A percentile compares a stretch with the other conserved stretches of the same genome.
Conservation (phyloP, 2,113 vertebrate species). For the Petromus typicus region DNA sequence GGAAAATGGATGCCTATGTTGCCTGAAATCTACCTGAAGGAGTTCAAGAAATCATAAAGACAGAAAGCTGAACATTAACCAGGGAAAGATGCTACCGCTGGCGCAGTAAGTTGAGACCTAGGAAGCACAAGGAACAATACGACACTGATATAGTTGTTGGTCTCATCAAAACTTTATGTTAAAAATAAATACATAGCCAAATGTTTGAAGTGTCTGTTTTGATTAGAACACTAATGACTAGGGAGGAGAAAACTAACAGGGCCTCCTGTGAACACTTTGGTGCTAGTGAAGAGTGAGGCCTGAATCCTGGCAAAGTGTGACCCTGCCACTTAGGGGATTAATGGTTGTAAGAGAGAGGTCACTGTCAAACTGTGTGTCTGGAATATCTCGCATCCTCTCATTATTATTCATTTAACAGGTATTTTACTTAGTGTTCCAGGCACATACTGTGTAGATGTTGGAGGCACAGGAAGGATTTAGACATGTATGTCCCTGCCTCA, state of each 20-base stretch:
- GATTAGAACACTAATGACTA: not conserved
- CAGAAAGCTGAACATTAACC: not conserved
- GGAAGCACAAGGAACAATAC: not conserved
- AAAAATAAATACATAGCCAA: not conserved
- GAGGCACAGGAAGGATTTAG: not conserved
- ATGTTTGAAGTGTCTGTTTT: not conserved
- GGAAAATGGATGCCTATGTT: not conserved
- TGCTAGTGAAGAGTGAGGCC: not conserved
- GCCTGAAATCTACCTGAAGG: not conserved
- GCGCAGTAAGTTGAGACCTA: not conserved
- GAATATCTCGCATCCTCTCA: not conserved
- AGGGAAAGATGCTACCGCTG: not conserved
- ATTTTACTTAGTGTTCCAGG: not conserved
- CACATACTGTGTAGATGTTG: not conserved
- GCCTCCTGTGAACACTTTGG: not conserved
- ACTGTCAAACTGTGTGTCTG: not conserved
- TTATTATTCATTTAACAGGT: not conserved
- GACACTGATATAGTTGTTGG: not conserved
- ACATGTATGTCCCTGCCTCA: not conserved
- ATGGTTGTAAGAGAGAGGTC: not conserved
- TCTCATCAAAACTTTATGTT: not conserved
- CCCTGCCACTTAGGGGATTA: accelerated
- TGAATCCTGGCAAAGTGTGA: not conserved
- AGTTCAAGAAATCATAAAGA: not conserved
- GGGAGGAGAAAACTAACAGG: not conserved